Evolutionary conservation across 2,113 vertebrate genomes (phyloP).

Genomic region (Apistogramma diplotaenia): DNA sequence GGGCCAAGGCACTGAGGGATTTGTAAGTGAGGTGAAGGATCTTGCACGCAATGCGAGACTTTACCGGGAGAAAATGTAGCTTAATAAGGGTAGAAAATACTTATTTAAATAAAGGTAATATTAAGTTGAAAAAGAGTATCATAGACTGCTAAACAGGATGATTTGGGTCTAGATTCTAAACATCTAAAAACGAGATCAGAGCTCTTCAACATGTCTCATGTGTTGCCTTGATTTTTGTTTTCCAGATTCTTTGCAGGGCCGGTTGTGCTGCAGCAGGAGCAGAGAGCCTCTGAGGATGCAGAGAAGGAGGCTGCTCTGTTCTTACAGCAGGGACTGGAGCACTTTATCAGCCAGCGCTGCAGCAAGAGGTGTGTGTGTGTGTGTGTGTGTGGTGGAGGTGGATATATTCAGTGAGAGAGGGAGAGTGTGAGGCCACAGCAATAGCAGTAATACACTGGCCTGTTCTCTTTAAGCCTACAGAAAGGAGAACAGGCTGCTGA

Average conservation of each 20-base stretch:
- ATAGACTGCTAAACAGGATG: background rate
- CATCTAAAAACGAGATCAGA: background rate
- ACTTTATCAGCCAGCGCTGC: constrained; percentile 58
- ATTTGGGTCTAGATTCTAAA: background rate
- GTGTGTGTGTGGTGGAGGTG: constrained; percentile 29
- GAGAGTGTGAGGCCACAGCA: constrained; percentile 24
- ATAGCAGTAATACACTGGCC: constrained; percentile 2
- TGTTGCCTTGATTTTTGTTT: background rate
- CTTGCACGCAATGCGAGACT: no score
- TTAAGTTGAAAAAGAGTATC: no score
- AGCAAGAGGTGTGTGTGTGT: constrained; percentile 44
- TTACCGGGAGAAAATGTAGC: no score
- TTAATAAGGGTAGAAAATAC: no score
- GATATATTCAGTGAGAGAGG: constrained; percentile 14
- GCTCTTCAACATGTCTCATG: background rate
- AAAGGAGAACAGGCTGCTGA: background rate
- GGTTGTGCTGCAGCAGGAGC: constrained; percentile 66
- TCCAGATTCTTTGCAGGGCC: constrained; percentile 71
- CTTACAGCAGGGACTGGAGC: constrained; percentile 75
- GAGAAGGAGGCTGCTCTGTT: constrained; percentile 65
- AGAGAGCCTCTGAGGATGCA: constrained; percentile 34
- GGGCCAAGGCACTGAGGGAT: no score
- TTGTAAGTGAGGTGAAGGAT: no score
- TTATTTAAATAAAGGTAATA: no score
- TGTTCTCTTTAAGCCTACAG: constrained; percentile 11